Conservation (phyloP, 2,797 vertebrate species). For the Nasua narica region DNA sequence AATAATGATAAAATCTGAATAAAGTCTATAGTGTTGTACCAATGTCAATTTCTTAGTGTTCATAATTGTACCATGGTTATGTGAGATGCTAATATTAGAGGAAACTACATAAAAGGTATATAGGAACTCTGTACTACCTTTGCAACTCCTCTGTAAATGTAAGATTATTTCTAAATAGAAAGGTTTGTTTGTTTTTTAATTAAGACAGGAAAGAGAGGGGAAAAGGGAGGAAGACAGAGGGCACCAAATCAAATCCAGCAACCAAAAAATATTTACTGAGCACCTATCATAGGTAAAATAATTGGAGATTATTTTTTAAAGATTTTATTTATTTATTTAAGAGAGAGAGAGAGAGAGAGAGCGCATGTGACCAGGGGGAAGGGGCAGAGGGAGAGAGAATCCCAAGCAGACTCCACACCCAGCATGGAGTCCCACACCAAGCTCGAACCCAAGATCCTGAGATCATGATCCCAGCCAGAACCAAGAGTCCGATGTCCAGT, state of each 20-base stretch:
- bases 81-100: neutral
- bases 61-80: neutral
- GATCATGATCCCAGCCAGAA: neutral
- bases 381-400: neutral
- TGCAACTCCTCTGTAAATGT: conserved; percentile 23
- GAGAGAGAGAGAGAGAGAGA: neutral
- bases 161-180: conserved; percentile 38
- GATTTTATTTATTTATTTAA: neutral
- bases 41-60: neutral
- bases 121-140: neutral
- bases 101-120: neutral
- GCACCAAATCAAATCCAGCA: neutral
- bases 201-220: conserved; percentile 40
- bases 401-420: neutral
- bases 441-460: neutral
- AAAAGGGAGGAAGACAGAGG: neutral
- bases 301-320: conserved; percentile 1
- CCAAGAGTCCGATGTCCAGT: neutral
- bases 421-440: neutral
- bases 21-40: neutral
- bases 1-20: neutral
- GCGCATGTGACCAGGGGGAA: neutral
- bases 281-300: neutral
- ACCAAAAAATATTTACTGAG: conserved; percentile 24
- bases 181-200: too few relatives aligned